Percentiles rank a stretch among this genome's conserved stretches.
phyloP scores from a whole-genome alignment of 64 coral and sea anemone genomes.

The Pachyseris speciosa region DNA sequence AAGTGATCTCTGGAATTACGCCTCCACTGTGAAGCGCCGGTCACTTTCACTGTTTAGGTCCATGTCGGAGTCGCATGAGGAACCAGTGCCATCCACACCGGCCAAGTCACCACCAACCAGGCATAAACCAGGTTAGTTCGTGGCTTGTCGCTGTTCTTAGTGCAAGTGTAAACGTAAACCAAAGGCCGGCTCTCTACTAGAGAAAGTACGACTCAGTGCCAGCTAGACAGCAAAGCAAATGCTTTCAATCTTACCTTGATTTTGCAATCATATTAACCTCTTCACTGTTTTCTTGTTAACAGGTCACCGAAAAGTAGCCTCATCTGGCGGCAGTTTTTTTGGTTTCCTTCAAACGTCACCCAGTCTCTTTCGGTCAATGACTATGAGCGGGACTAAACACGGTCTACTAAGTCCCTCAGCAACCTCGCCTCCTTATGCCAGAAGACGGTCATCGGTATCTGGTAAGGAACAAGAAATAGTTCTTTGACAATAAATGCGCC shows the following conservation, averaged over 20 bases:
- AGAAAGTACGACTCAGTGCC: too few relatives aligned
- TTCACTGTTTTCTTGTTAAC: not conserved
- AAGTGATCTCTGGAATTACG: not conserved
- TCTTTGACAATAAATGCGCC: too few relatives aligned
- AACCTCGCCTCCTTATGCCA: constrained; percentile 41
- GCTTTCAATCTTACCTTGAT: too few relatives aligned
- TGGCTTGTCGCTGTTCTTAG: too few relatives aligned
- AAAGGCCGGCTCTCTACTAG: too few relatives aligned
- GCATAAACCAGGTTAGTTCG: constrained; percentile 36
- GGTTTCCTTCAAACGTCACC: constrained; percentile 78
- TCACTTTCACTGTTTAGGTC: constrained; percentile 38
- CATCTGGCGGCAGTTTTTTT: constrained; percentile 77
- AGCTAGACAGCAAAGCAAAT: too few relatives aligned
- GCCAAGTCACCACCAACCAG: constrained; percentile 11
- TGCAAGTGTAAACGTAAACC: too few relatives aligned
- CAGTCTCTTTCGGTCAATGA: constrained; percentile 90
- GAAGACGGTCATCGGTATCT: constrained; percentile 41
- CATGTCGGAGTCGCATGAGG: constrained; percentile 43
- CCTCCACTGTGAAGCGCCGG: not conserved
- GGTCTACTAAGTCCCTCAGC: constrained; percentile 52
- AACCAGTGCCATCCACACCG: not conserved
- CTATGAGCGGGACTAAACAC: constrained; percentile 76
- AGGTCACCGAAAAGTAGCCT: constrained; percentile 74
- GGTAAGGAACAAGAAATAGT: not conserved
- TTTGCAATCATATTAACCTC: too few relatives aligned